These are phyloP conservation scores for Cyphomyrmex costatus DNA, from an alignment of 1,140 invertebrate genomes.

Conservation along the genomic window DNA sequence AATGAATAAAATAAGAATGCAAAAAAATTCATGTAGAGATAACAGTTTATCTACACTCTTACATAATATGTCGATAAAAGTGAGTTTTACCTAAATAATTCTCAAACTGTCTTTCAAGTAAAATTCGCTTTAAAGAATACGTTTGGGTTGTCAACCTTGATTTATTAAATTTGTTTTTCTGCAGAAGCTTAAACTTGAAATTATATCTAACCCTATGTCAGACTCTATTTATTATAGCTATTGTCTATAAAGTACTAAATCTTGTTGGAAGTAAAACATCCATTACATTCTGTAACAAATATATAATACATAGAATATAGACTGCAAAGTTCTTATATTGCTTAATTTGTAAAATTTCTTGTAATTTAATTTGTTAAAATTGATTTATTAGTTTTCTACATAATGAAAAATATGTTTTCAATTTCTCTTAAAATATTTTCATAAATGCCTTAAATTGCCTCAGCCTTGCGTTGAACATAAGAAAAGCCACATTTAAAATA, in stretches of 20 bases:
- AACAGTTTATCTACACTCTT: not conserved
- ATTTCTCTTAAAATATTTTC: not conserved
- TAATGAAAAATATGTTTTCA: not conserved
- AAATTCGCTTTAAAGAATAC: constrained; percentile 72
- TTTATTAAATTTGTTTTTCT: constrained; percentile 79
- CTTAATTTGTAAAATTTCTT: not conserved
- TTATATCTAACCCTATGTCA: constrained; percentile 61
- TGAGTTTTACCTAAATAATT: not conserved
- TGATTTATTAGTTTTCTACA: not conserved
- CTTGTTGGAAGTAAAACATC: not conserved
- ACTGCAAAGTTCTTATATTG: not conserved
- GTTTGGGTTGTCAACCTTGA: constrained; percentile 58
- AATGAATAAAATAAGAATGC: not conserved
- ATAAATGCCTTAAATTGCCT: not conserved
- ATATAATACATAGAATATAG: not conserved
- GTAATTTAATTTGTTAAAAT: not conserved
- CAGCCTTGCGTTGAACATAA: not conserved
- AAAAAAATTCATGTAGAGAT: not conserved
- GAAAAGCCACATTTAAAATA: not conserved
- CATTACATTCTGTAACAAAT: not conserved
- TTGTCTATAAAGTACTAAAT: not conserved
- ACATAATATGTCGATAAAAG: not conserved
- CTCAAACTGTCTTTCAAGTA: constrained; percentile 33
- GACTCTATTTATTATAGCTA: constrained; percentile 72
- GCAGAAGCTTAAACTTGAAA: constrained; percentile 77